A percentile compares a stretch with the other conserved stretches of the same genome.
These are phyloP conservation scores for Henicopernis longicauda DNA, from an alignment of 2,113 vertebrate genomes.

Conservation along the genomic window DNA sequence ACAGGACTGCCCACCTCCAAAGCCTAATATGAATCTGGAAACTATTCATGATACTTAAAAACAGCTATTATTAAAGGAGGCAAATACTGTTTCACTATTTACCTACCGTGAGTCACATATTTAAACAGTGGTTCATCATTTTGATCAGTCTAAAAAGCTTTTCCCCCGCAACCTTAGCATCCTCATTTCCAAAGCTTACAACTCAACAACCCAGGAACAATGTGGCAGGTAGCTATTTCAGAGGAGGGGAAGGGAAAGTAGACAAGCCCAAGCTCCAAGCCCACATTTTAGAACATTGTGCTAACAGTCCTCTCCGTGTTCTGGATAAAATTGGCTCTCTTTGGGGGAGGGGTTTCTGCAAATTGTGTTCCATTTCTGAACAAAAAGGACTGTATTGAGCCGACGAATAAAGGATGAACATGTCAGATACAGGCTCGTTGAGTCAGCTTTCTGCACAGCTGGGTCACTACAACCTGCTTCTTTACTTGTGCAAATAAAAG, in stretches of 20 bases:
- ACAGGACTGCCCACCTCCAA: neutral
- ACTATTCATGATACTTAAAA: neutral
- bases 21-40: neutral
- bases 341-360: neutral
- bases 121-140: neutral
- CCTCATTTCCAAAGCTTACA: neutral
- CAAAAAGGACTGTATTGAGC: neutral
- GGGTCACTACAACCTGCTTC: neutral
- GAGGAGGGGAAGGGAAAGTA: neutral
- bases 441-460: neutral
- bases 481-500: neutral
- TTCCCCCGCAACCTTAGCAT: neutral
- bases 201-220: neutral
- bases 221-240: neutral
- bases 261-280: neutral
- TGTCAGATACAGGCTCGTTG: neutral
- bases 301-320: neutral
- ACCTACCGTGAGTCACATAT: neutral
- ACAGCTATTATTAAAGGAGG: neutral
- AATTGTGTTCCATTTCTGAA: neutral
- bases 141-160: neutral
- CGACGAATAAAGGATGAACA: neutral
- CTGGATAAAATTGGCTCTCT: neutral
- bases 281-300: neutral
- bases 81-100: neutral